Conservation (phyloP, 2,113 vertebrate genomes). For the Phodopus roborovskii region DNA sequence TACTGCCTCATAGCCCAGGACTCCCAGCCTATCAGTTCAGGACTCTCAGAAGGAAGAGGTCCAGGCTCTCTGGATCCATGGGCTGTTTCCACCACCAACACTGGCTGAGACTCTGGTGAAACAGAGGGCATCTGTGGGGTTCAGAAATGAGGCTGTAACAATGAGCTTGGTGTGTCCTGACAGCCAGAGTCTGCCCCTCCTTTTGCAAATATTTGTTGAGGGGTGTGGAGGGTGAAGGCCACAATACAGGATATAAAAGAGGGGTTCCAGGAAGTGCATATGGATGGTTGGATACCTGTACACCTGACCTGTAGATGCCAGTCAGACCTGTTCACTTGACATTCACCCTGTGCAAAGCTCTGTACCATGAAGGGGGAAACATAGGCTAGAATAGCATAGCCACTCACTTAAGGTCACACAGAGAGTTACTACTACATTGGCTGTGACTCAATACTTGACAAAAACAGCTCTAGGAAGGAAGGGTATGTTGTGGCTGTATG, state of each 20-base stretch:
- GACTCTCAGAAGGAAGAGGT: neutral
- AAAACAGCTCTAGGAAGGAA: neutral
- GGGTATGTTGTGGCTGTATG: neutral
- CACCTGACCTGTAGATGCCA: neutral
- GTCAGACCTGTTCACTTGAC: neutral
- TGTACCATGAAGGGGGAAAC: neutral
- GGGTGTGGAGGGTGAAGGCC: neutral
- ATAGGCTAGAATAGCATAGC: neutral
- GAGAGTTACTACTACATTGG: neutral
- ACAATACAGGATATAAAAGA: neutral
- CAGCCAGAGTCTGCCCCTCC: neutral
- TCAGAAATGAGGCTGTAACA: neutral
- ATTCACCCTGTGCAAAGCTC: neutral
- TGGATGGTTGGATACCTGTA: neutral
- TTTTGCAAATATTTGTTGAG: constrained; percentile 48
- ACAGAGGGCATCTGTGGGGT: neutral
- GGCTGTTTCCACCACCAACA: neutral
- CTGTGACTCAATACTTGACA: neutral
- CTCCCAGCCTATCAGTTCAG: neutral
- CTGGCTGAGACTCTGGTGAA: neutral
- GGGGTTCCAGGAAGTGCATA: rapidly evolving
- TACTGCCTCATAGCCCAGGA: neutral
- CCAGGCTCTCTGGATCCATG: neutral
- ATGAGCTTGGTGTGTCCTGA: neutral
- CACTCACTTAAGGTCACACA: neutral